Conservation (phyloP, 2,797 vertebrate genomes). For the Furcifer pardalis region DNA sequence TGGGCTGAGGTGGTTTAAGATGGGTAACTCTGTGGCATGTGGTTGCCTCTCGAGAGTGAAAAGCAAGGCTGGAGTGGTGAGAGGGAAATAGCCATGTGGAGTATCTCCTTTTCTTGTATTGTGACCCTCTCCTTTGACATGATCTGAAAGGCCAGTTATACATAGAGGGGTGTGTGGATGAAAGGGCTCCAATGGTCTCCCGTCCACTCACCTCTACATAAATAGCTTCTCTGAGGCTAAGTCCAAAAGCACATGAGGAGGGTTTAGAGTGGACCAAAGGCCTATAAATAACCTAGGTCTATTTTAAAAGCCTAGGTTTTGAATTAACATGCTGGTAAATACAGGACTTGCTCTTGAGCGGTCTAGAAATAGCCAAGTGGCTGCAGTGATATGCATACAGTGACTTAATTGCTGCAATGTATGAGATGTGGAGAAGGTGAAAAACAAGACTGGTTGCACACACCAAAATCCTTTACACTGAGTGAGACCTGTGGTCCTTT, state of each 20-base stretch:
- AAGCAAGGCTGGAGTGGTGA: not conserved
- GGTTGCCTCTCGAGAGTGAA: not conserved
- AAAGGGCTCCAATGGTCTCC: conserved; percentile 36
- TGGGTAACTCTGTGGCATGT: not conserved
- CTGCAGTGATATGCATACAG: not conserved
- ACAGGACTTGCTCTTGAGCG: conserved; percentile 40
- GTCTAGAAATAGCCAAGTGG: conserved; percentile 27
- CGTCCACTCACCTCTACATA: conserved; percentile 49
- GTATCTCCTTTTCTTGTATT: conserved; percentile 1
- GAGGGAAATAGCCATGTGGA: not conserved
- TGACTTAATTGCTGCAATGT: conserved; percentile 7
- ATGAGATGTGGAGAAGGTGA: not conserved
- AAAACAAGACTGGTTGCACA: not conserved
- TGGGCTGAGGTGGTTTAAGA: conserved; percentile 1
- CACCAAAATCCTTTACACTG: not conserved
- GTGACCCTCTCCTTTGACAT: conserved; percentile 22
- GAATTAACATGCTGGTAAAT: conserved; percentile 56
- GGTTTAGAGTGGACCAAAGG: conserved; percentile 41
- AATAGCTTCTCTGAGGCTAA: conserved; percentile 75
- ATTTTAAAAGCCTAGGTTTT: conserved; percentile 68
- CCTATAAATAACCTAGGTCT: conserved; percentile 72
- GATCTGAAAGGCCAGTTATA: conserved; percentile 13
- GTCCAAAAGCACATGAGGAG: conserved; percentile 43
- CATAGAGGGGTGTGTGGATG: conserved; percentile 18
- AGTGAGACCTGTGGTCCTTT: not conserved